These are phyloP conservation scores for Atlantisia rogersi DNA, from an alignment of 2,113 vertebrate species.

Conservation along the genomic window DNA sequence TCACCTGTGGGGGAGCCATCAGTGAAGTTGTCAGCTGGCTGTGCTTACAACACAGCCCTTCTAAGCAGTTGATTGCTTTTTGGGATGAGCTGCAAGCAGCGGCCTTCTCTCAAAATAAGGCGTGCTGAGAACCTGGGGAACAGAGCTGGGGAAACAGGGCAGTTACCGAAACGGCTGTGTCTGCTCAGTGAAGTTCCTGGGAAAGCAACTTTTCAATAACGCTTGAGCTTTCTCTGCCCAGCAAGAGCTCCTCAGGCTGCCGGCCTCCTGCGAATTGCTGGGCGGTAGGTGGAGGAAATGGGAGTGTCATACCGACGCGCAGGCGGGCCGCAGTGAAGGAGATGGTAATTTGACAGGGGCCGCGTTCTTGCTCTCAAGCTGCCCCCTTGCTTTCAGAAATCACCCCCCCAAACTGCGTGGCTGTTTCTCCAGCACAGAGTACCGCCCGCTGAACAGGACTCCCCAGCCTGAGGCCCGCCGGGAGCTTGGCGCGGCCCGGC, in stretches of 20 bases:
- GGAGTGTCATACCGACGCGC: neutral
- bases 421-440: neutral
- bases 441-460: accelerated
- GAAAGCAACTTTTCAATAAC: neutral
- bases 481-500: neutral
- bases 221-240: neutral
- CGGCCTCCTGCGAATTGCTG: neutral
- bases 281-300: neutral
- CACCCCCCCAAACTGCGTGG: too few species aligned
- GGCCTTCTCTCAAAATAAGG: neutral
- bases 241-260: neutral
- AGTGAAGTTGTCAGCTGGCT: neutral
- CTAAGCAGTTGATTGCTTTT: neutral
- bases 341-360: neutral
- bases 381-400: neutral
- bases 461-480: accelerated
- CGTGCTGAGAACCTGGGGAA: neutral
- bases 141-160: neutral
- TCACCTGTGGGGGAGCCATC: constrained; percentile 10
- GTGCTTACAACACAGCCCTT: neutral
- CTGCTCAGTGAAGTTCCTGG: neutral
- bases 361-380: neutral
- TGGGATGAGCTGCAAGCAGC: neutral
- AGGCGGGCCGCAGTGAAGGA: neutral
- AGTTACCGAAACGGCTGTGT: neutral